Evolutionary conservation across 2,797 vertebrate genomes (phyloP).

Genomic region (Lindbergichthys nudifrons): DNA sequence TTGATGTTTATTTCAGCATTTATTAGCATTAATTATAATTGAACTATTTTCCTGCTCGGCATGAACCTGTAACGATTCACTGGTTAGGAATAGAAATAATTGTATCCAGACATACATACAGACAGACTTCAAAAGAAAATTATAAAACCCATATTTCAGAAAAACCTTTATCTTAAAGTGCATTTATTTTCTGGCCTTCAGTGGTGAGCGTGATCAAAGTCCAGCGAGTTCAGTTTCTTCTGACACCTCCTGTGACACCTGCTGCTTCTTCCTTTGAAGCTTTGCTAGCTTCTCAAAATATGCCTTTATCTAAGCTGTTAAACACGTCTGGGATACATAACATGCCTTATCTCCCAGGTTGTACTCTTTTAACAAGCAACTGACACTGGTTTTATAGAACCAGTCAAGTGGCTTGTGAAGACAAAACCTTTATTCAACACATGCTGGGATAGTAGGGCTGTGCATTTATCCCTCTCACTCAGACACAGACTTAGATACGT

Average conservation of each 20-base stretch:
- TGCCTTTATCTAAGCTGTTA: slow-evolving; percentile 64
- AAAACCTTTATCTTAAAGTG: slow-evolving; percentile 52
- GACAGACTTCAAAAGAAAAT: slow-evolving; percentile 48
- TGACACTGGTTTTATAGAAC: slow-evolving; percentile 45
- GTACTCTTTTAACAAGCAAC: slow-evolving; percentile 52
- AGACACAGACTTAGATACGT: neutral
- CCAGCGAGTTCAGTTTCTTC: slow-evolving; percentile 66
- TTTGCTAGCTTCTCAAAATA: slow-evolving; percentile 39
- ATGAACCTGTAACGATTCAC: slow-evolving; percentile 2
- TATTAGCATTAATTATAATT: slow-evolving; percentile 29
- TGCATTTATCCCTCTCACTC: slow-evolving; percentile 5
- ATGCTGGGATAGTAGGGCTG: slow-evolving; percentile 1
- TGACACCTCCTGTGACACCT: slow-evolving; percentile 64
- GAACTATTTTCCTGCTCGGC: slow-evolving; percentile 9
- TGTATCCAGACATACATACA: slow-evolving; percentile 10
- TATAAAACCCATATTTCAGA: slow-evolving; percentile 35
- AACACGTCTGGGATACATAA: slow-evolving; percentile 68
- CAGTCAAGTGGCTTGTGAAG: slow-evolving; percentile 35
- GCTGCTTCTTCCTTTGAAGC: slow-evolving; percentile 72
- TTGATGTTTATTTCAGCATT: neutral
- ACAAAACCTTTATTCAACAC: slow-evolving; percentile 9
- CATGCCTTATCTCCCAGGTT: slow-evolving; percentile 51
- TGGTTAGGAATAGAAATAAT: slow-evolving; percentile 18
- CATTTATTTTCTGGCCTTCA: slow-evolving; percentile 52
- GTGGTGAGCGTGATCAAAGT: slow-evolving; percentile 71